Percentiles rank a stretch among this genome's conserved stretches.
Conservation (phyloP, 2,113 vertebrate genomes). For the Taurulus bubalis region DNA sequence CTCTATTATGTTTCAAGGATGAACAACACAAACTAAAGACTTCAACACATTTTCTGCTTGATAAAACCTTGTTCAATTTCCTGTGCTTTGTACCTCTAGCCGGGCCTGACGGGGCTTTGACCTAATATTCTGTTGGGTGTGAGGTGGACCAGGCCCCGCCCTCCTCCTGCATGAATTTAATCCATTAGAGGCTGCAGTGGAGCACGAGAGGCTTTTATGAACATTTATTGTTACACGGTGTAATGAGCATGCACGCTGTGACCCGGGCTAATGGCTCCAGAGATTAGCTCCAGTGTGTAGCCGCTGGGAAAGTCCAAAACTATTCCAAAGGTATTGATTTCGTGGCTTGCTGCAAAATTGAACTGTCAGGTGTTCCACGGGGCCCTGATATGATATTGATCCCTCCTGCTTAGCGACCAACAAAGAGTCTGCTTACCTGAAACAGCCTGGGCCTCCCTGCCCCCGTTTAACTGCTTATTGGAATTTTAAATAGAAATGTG, state of each 20-base stretch:
- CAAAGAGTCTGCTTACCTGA: conserved; percentile 73
- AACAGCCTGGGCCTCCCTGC: conserved; percentile 20
- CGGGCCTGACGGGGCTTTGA: conserved; percentile 10
- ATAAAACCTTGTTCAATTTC: conserved; percentile 75
- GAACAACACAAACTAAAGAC: conserved; percentile 62
- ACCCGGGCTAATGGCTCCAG: conserved; percentile 73
- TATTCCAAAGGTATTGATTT: conserved; percentile 83
- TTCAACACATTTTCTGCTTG: conserved; percentile 72
- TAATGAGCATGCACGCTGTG: conserved; percentile 70
- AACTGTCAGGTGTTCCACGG: conserved; percentile 86
- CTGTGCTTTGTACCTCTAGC: conserved; percentile 50
- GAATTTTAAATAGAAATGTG: conserved; percentile 76
- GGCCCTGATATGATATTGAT: conserved; percentile 89
- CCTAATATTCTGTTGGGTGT: conserved; percentile 31
- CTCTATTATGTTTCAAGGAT: conserved; percentile 58
- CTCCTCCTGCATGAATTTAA: conserved; percentile 66
- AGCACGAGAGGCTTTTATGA: conserved; percentile 68
- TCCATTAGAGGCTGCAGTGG: conserved; percentile 70
- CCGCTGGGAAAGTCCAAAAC: conserved; percentile 78
- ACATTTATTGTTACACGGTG: conserved; percentile 77
- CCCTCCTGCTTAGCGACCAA: conserved; percentile 68
- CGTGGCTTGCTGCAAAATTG: conserved; percentile 84
- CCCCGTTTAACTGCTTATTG: conserved; percentile 52
- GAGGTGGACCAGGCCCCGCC: conserved; percentile 48
- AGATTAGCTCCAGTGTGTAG: conserved; percentile 72